Evolutionary conservation across 2,797 vertebrate species (phyloP).

Genomic region (Taeniopygia guttata): DNA sequence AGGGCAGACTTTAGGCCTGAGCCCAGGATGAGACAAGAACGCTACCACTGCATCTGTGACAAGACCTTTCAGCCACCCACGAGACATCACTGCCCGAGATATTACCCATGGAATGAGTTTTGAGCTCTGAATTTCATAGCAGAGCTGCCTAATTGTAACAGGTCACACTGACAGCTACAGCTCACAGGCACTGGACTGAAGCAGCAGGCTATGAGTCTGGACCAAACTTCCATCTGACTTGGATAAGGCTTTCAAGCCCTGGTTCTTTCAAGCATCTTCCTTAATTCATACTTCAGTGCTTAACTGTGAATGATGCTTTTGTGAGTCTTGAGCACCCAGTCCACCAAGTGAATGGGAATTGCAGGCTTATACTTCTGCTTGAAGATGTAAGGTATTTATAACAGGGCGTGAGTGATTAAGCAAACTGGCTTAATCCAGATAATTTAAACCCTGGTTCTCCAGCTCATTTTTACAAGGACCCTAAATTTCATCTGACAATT

Average conservation of each 20-base stretch:
- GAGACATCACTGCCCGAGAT: rapidly evolving
- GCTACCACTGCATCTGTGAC: rapidly evolving
- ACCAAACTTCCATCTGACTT: not conserved
- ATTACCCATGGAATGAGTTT: not conserved
- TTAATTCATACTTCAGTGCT: not conserved
- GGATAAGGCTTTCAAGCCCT: not conserved
- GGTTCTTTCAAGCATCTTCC: not conserved
- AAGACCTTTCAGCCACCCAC: rapidly evolving
- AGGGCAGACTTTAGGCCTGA: not conserved
- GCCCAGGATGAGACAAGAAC: not conserved
- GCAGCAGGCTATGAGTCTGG: not conserved
- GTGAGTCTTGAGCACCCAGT: not conserved
- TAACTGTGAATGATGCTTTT: not conserved
- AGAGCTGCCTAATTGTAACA: not conserved
- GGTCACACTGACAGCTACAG: not conserved
- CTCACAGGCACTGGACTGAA: not conserved
- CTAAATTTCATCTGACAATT: not conserved
- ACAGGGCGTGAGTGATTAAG: not conserved
- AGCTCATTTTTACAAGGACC: not conserved
- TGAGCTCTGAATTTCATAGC: not conserved
- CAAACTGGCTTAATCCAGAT: not conserved
- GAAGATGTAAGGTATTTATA: not conserved
- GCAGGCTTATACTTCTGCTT: not conserved
- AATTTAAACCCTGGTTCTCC: not conserved
- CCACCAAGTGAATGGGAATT: not conserved